Conservation (phyloP, 2,113 vertebrate genomes). For the Passer montanus region DNA sequence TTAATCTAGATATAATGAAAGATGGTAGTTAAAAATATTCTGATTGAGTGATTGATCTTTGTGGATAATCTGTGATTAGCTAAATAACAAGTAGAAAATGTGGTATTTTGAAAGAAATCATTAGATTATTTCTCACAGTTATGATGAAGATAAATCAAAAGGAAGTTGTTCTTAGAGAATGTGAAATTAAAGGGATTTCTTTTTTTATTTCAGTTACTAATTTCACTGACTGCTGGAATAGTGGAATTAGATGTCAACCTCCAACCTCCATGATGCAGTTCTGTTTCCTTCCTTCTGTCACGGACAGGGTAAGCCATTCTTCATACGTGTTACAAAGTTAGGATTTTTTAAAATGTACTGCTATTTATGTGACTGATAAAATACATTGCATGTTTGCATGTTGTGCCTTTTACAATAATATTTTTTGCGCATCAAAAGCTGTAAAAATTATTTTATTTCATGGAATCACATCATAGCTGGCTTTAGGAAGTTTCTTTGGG, state of each 20-base stretch:
- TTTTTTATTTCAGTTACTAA: neutral
- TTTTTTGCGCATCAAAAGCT: neutral
- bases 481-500: neutral
- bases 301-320: neutral
- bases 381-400: neutral
- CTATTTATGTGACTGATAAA: neutral
- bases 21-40: neutral
- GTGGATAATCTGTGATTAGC: neutral
- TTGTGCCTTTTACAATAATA: neutral
- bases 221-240: neutral
- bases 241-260: neutral
- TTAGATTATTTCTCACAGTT: neutral
- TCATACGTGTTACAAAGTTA: neutral
- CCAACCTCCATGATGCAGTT: neutral
- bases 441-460: neutral
- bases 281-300: neutral
- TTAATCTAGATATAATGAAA: neutral
- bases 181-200: neutral
- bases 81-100: neutral
- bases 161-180: neutral
- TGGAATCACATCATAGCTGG: neutral
- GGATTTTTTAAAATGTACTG: neutral
- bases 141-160: neutral
- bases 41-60: neutral
- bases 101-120: neutral